Evolutionary conservation across 23 tunicate species (phyloP).

Genomic region (Trididemnum miniatum): DNA sequence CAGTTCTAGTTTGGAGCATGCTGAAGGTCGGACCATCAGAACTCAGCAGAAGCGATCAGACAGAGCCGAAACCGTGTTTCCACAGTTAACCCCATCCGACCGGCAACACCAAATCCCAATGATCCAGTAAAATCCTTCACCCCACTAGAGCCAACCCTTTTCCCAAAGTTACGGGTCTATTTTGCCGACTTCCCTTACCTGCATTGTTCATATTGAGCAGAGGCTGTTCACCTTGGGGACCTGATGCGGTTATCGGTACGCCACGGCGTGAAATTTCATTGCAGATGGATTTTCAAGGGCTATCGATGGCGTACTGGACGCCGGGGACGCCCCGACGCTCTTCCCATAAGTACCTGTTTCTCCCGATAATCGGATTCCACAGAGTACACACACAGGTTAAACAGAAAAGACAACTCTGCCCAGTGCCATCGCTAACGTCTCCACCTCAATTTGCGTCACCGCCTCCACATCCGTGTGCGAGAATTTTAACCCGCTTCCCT

Average conservation of each 20-base stretch:
- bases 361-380: neutral
- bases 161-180: too few relatives aligned
- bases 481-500: neutral
- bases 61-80: constrained; percentile 39
- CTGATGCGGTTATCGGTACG: neutral
- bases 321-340: neutral
- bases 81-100: constrained; percentile 44
- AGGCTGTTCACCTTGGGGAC: neutral
- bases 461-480: neutral
- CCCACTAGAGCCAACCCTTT: constrained; percentile 9
- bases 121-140: constrained; percentile 43
- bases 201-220: neutral
- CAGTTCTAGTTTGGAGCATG: neutral
- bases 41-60: constrained; percentile 32
- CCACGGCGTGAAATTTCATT: neutral
- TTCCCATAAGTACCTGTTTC: neutral
- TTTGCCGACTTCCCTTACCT: constrained; percentile 2
- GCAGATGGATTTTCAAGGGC: neutral
- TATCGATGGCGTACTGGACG: neutral
- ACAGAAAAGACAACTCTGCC: neutral
- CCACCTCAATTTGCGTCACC: neutral
- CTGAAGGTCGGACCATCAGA: constrained; percentile 13
- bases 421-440: neutral
- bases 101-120: too few relatives aligned
- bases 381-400: neutral